Conservation (phyloP, 1,140 invertebrate genomes). For the Maconellicoccus hirsutus region DNA sequence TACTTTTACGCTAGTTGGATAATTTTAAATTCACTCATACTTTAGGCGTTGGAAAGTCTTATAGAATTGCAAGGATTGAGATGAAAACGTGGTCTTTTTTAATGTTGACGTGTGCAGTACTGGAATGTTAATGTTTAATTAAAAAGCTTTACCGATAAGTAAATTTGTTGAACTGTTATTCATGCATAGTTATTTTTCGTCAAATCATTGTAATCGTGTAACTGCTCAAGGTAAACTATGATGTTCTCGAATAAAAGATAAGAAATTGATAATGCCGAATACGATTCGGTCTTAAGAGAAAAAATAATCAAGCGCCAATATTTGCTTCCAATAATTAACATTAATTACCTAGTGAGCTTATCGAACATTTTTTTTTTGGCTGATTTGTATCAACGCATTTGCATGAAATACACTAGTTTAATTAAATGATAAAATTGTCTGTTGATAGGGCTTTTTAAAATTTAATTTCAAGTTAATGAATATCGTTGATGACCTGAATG, state of each 20-base stretch:
- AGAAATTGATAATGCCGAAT: not conserved
- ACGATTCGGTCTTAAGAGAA: not conserved
- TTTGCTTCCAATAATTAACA: not conserved
- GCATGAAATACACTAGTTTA: not conserved
- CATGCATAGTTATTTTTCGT: not conserved
- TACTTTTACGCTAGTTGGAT: too few relatives aligned
- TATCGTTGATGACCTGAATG: too few relatives aligned
- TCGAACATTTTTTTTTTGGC: not conserved
- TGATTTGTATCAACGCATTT: conserved; percentile 1
- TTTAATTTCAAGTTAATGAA: too few relatives aligned
- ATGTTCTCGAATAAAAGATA: not conserved
- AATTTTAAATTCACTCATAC: too few relatives aligned
- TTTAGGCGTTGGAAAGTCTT: too few relatives aligned
- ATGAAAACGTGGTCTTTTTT: too few relatives aligned
- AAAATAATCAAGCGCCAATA: conserved; percentile 9
- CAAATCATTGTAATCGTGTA: not conserved
- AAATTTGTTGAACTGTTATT: too few relatives aligned
- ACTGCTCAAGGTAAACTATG: not conserved
- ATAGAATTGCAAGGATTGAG: too few relatives aligned
- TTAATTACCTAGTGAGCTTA: not conserved
- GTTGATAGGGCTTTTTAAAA: not conserved
- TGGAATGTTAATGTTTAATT: too few relatives aligned
- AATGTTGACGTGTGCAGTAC: too few relatives aligned
- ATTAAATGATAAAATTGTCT: conserved; percentile 6
- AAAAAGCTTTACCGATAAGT: too few relatives aligned